Conservation (phyloP, 2,888 invertebrate genomes). For the Boloria selene region DNA sequence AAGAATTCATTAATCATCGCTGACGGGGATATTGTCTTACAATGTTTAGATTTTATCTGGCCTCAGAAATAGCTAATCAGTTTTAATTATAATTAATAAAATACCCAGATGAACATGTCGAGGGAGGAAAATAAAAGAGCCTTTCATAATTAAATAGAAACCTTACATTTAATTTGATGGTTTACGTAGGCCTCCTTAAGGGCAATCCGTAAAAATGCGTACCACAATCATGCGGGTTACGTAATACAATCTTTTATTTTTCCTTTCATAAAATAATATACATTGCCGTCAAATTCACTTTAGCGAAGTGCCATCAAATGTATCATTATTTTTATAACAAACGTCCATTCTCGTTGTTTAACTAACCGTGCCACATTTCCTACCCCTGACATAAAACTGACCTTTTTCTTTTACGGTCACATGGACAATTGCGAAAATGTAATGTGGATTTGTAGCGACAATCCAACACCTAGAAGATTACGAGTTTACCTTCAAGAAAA, state of each 20-base stretch:
- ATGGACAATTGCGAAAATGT: constrained; percentile 61
- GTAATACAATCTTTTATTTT: constrained; percentile 34
- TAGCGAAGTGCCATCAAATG: constrained; percentile 51
- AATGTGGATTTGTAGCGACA: constrained; percentile 72
- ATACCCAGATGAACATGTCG: neutral
- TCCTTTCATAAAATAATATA: constrained; percentile 36
- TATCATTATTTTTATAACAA: constrained; percentile 61
- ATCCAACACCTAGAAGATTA: constrained; percentile 65
- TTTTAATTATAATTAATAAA: constrained; percentile 23
- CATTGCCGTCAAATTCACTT: constrained; percentile 44
- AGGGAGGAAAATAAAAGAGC: constrained; percentile 1
- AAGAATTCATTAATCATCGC: constrained; percentile 26
- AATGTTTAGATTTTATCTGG: constrained; percentile 31
- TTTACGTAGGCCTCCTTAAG: neutral
- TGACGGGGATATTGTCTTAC: constrained; percentile 25
- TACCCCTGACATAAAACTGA: constrained; percentile 63
- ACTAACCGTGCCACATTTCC: constrained; percentile 66
- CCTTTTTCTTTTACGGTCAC: constrained; percentile 64
- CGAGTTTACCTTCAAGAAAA: constrained; percentile 66
- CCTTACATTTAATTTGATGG: constrained; percentile 10
- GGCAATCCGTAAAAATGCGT: constrained; percentile 6
- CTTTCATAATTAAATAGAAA: constrained; percentile 8
- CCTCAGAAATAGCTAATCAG: constrained; percentile 24
- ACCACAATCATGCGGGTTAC: constrained; percentile 8
- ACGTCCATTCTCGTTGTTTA: constrained; percentile 70